These are phyloP conservation scores for Psittacula derbiana DNA, from an alignment of 2,797 vertebrate genomes.

Conservation along the genomic window DNA sequence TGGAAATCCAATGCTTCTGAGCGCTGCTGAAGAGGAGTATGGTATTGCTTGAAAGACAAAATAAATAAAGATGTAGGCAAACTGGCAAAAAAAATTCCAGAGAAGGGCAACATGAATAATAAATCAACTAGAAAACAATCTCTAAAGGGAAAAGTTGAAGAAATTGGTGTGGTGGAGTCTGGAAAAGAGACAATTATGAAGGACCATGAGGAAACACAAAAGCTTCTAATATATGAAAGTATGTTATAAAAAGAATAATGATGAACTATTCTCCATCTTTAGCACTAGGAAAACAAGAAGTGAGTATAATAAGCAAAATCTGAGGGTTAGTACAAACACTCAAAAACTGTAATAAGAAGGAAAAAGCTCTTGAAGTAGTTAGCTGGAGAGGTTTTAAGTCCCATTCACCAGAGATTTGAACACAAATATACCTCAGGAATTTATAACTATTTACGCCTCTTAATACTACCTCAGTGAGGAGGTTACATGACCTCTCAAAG, in stretches of 20 bases:
- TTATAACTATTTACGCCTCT: not conserved
- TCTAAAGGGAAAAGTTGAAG: not conserved
- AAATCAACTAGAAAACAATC: not conserved
- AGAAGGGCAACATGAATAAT: not conserved
- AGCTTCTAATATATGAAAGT: not conserved
- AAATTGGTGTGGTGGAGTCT: not conserved
- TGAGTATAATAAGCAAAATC: not conserved
- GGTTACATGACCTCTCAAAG: not conserved
- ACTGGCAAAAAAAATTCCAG: not conserved
- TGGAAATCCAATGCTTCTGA: not conserved
- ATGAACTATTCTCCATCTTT: not conserved
- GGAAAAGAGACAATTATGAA: not conserved
- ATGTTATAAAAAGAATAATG: not conserved
- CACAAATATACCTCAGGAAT: not conserved
- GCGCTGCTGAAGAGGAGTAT: not conserved
- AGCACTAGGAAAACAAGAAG: not conserved
- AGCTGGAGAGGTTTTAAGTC: not conserved
- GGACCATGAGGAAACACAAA: not conserved
- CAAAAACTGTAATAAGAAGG: not conserved
- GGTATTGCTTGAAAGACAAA: not conserved
- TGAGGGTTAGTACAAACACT: not conserved
- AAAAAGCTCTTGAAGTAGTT: not conserved
- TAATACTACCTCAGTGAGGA: not conserved
- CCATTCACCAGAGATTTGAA: not conserved
- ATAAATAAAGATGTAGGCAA: not conserved